Percentiles rank a stretch among this genome's conserved stretches.
Conservation (phyloP, 2,113 vertebrate species). For the Cettia cetti region DNA sequence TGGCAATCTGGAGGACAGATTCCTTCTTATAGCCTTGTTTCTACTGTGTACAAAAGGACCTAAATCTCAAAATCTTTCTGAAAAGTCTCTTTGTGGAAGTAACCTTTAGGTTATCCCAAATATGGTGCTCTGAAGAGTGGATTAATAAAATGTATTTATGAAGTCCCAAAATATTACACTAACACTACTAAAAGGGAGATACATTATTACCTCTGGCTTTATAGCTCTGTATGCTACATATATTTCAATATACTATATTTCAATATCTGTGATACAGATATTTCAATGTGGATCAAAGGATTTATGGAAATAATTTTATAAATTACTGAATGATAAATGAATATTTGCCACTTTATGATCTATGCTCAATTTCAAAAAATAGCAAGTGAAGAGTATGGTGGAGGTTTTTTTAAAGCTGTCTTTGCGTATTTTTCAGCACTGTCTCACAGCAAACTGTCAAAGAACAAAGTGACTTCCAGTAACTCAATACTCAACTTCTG, state of each 20-base stretch:
- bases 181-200: neutral
- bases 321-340: neutral
- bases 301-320: conserved; percentile 17
- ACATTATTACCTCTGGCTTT: neutral
- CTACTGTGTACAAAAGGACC: neutral
- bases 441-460: neutral
- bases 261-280: no score
- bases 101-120: neutral
- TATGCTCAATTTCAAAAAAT: neutral
- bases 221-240: neutral
- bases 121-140: neutral
- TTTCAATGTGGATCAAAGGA: neutral
- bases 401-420: neutral
- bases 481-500: conserved; percentile 25
- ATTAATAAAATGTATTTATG: neutral
- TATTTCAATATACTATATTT: no score
- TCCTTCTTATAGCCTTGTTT: neutral
- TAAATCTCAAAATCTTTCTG: neutral
- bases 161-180: neutral
- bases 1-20: neutral
- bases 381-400: conserved; percentile 12
- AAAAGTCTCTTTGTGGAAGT: neutral
- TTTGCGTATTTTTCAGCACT: conserved; percentile 13
- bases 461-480: conserved; percentile 8
- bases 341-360: neutral